Evolutionary conservation across 2,888 invertebrate genomes (phyloP).

Genomic region (Plusia festucae): DNA sequence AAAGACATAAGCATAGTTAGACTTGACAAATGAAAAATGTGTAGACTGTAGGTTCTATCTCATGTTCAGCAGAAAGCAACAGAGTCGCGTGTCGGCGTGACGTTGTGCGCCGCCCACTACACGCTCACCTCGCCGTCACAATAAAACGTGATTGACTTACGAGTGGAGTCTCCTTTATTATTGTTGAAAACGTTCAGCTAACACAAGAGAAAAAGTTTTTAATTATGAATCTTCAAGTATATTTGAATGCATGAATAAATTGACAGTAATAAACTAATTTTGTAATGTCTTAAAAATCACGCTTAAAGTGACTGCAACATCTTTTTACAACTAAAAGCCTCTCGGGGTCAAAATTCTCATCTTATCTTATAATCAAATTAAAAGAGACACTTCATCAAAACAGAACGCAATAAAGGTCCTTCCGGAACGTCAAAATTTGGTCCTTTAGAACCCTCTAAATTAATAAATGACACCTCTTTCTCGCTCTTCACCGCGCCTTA

Average conservation of each 20-base stretch:
- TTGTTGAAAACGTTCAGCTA: background rate
- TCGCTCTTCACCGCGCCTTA: background rate
- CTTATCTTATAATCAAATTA: background rate
- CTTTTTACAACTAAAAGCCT: no score
- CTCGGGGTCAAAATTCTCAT: background rate
- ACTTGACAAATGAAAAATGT: background rate
- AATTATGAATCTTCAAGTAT: no score
- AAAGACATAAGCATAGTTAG: background rate
- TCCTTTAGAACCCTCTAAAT: background rate
- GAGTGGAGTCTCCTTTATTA: background rate
- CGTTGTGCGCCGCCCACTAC: background rate
- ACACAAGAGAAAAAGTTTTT: background rate
- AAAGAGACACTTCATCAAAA: background rate
- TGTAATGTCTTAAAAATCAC: background rate
- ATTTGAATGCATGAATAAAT: no score
- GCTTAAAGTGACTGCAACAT: no score
- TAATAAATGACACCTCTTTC: background rate
- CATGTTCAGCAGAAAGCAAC: background rate
- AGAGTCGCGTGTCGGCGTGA: slow-evolving; percentile 3
- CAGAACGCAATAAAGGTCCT: background rate
- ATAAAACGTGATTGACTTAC: background rate
- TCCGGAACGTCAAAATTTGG: background rate
- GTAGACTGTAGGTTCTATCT: background rate
- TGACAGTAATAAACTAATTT: no score
- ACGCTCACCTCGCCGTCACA: background rate